A percentile compares a stretch with the other conserved stretches of the same genome.
Conservation (phyloP, 2,113 vertebrate genomes). For the Alouatta palliata region DNA sequence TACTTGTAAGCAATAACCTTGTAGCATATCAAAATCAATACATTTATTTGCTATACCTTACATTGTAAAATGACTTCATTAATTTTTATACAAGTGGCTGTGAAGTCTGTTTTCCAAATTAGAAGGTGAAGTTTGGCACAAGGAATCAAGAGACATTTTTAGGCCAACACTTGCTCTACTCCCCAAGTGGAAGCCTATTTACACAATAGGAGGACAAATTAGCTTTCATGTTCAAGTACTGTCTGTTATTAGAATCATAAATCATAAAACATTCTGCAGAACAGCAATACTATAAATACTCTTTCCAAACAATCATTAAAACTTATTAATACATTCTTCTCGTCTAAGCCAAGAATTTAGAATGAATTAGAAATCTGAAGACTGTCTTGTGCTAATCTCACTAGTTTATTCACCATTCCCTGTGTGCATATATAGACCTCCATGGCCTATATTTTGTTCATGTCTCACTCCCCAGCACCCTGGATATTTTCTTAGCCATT, state of each 20-base stretch:
- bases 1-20: neutral
- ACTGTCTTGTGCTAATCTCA: neutral
- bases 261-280: constrained; percentile 40
- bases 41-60: neutral
- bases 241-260: constrained; percentile 58
- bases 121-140: constrained; percentile 17
- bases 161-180: neutral
- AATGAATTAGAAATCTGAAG: constrained; percentile 11
- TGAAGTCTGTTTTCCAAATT: constrained; percentile 13
- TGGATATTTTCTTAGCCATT: neutral
- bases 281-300: constrained; percentile 31
- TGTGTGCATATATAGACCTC: neutral
- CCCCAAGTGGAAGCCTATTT: neutral
- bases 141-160: constrained; percentile 5
- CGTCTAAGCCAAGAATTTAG: neutral
- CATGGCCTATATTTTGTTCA: neutral
- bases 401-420: neutral
- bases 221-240: constrained; percentile 36
- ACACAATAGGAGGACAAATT: neutral
- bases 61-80: neutral
- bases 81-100: neutral
- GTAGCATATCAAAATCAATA: neutral
- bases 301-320: constrained; percentile 53
- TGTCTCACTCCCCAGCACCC: neutral
- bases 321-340: constrained; percentile 1